These are phyloP conservation scores for Clarias gariepinus DNA, from an alignment of 2,113 vertebrate species.

Conservation along the genomic window DNA sequence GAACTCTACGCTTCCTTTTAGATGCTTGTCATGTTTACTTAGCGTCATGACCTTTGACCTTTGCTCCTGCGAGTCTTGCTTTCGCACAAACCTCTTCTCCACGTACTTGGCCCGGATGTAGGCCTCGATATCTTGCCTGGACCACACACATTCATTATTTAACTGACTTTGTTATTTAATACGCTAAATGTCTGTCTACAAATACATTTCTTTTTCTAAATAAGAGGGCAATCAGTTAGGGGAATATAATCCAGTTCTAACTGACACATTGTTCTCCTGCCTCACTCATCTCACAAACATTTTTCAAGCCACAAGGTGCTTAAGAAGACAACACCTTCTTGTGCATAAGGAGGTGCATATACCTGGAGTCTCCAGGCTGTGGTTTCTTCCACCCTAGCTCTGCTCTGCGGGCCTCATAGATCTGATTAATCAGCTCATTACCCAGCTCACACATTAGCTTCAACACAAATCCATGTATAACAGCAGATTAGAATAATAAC, in stretches of 20 bases:
- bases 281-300: not conserved
- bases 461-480: not conserved
- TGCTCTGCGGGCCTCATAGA: constrained; percentile 90
- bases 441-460: constrained; percentile 98
- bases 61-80: constrained; percentile 70
- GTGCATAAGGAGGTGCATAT: constrained; percentile 40
- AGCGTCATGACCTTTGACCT: constrained; percentile 74
- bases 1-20: constrained; percentile 78
- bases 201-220: not conserved
- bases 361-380: constrained; percentile 89
- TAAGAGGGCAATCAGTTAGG: not conserved
- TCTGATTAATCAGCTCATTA: constrained; percentile 89
- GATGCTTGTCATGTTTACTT: constrained; percentile 81
- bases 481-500: not conserved
- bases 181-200: not conserved
- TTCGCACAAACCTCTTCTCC: constrained; percentile 80
- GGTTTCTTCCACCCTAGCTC: constrained; percentile 88
- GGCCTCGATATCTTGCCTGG: constrained; percentile 88
- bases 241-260: not conserved
- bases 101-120: constrained; percentile 97
- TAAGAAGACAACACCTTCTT: not conserved
- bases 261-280: not conserved
- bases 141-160: not conserved
- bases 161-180: not conserved
- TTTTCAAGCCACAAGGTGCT: not conserved